phyloP scores from a whole-genome alignment of 2,888 invertebrate species.

The Metacarcinus magister region DNA sequence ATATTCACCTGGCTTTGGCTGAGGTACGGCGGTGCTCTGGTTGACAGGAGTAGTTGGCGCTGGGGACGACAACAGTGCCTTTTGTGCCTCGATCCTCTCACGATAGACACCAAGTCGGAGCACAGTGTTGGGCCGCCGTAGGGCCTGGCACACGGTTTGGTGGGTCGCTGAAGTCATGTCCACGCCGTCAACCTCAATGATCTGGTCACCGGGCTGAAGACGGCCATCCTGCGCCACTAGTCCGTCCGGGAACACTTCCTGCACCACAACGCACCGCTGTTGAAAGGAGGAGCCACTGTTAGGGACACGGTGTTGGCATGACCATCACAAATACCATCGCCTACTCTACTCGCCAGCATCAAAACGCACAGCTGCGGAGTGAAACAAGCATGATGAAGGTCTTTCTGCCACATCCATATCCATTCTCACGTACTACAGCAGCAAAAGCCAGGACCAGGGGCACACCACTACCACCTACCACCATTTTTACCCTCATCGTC shows the following conservation, averaged over 20 bases:
- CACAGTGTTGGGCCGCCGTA: conserved; percentile 84
- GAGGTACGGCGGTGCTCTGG: neutral
- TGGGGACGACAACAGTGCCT: neutral
- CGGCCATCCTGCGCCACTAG: conserved; percentile 85
- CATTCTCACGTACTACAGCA: too few species aligned
- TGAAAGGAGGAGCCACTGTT: neutral
- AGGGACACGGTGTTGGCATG: conserved; percentile 81
- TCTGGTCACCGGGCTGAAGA: conserved; percentile 85
- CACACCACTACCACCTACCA: too few species aligned
- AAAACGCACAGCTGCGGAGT: conserved; percentile 85
- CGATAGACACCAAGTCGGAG: conserved; percentile 85
- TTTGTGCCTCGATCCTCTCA: conserved; percentile 84
- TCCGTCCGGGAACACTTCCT: conserved; percentile 85
- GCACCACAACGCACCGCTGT: conserved; percentile 85
- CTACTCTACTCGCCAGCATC: conserved; percentile 83
- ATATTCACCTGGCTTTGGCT: conserved; percentile 64
- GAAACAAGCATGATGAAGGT: neutral
- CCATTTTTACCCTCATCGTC: too few species aligned
- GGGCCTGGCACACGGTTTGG: conserved; percentile 84
- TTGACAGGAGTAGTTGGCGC: conserved; percentile 15
- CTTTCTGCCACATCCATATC: neutral
- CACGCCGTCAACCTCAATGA: conserved; percentile 85
- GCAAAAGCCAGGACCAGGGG: too few species aligned
- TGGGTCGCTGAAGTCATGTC: conserved; percentile 83
- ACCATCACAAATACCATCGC: too few species aligned